These are phyloP conservation scores for Epizoanthus stellaris DNA, from an alignment of 92 coral and sea anemone genomes.

Conservation along the genomic window DNA sequence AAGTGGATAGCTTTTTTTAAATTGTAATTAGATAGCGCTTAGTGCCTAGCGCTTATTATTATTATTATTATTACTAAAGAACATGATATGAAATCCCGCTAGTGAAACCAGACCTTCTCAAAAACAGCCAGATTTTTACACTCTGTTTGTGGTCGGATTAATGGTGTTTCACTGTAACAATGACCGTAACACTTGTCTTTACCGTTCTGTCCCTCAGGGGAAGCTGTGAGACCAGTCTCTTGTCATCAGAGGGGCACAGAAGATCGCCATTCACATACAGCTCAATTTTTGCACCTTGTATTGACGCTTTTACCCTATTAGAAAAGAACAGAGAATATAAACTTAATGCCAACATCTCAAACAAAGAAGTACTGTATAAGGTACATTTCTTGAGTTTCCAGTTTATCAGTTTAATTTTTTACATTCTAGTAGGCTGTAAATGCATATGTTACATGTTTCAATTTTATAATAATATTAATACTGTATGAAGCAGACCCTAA, in stretches of 20 bases:
- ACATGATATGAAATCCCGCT: too few species aligned
- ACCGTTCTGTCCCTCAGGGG: slow-evolving; percentile 91
- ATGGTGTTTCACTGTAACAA: too few species aligned
- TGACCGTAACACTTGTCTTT: slow-evolving; percentile 25
- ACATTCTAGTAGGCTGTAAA: too few species aligned
- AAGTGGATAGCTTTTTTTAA: too few species aligned
- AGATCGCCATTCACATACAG: slow-evolving; percentile 96
- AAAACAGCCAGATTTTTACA: not conserved
- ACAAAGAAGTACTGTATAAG: not conserved
- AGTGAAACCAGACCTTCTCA: not conserved
- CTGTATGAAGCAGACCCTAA: too few species aligned
- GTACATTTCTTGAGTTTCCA: not conserved
- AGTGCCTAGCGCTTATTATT: too few species aligned
- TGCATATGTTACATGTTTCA: too few species aligned
- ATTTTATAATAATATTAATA: too few species aligned
- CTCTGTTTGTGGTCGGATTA: too few species aligned
- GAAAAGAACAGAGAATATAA: not conserved
- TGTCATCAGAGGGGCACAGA: slow-evolving; percentile 94
- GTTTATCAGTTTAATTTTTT: too few species aligned
- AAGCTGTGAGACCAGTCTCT: slow-evolving; percentile 90
- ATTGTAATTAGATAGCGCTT: too few species aligned
- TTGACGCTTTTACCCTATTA: slow-evolving; percentile 73
- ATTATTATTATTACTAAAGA: too few species aligned
- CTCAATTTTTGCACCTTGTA: slow-evolving; percentile 93
- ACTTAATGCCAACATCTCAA: not conserved